Base-by-base conservation (phyloP, 2,113 vertebrate genomes). In the Fulmarus glacialis region DNA sequence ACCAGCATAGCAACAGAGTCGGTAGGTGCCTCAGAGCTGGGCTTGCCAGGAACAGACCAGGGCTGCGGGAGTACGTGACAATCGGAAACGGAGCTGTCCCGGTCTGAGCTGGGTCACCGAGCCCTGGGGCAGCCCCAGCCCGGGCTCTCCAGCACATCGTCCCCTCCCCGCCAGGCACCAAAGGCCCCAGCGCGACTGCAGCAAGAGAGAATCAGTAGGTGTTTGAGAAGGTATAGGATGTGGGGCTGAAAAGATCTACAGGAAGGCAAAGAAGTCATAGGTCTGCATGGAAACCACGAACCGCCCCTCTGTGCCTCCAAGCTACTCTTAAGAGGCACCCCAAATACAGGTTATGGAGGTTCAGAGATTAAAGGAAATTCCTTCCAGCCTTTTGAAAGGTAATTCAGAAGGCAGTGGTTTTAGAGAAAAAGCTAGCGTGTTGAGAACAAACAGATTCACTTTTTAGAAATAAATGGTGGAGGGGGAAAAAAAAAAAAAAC, bases 151-250 rank as follows among this genome's bases (percentile, higher is more conserved):
- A 6, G 48, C 79, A 34, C 9, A 0, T 47, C 10, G 6, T 55
- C 20, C 55, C 60, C 32, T 36, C 58, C 48, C 73, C 18, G 58
- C 59, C 77, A 8, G 59, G 45, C 18, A 21, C 53, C 26, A 2
- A 9, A 15, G 23, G 23, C 18, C 27, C 36, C 79, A 52, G 29
- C 1, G 13, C 19, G 12, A 4, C 45, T 3, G 32, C 36, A 3
- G 47, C 75, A 30, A 3, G 17, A 50, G 9, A 24, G 53, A 30
- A 7, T 3, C 3, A 2, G 8, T 3, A 9, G 0, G 8, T 3
- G 27, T 6, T 6, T 0, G n/a, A 38, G 47, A 0, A 10, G 29
- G 9, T 16, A 5, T 2, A 40, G 47, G 62, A 4, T 1, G 14
- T 5, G n/a, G 94, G n/a, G 66, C 55, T 71, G 56, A 3, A 56